Evolutionary conservation across 2,797 vertebrate genomes (phyloP).

Genomic region (Pterois miles): DNA sequence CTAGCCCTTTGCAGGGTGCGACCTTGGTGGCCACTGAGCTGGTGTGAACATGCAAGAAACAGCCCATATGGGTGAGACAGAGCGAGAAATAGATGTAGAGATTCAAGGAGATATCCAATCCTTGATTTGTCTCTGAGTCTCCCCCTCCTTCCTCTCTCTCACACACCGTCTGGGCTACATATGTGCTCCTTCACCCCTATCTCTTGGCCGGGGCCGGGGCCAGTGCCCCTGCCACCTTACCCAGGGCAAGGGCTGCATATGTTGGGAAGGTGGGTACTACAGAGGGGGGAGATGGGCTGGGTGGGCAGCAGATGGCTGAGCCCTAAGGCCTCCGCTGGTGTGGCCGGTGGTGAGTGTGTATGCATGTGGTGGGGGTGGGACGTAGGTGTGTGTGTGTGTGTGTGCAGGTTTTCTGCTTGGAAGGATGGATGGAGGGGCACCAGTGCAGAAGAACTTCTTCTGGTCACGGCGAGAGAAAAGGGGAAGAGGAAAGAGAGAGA

Average conservation of each 20-base stretch:
- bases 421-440: constrained; percentile 93
- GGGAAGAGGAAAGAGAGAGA: constrained; percentile 5
- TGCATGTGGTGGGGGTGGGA: constrained; percentile 39
- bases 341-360: constrained; percentile 84
- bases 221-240: constrained; percentile 81
- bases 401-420: constrained; percentile 86
- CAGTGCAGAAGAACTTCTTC: constrained; percentile 95
- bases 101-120: constrained; percentile 57
- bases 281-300: constrained; percentile 79
- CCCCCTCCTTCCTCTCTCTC: constrained; percentile 33
- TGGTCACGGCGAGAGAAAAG: constrained; percentile 74
- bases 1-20: constrained; percentile 64
- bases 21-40: constrained; percentile 72
- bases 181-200: constrained; percentile 75
- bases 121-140: constrained; percentile 53
- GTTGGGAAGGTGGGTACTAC: constrained; percentile 93
- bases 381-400: constrained; percentile 32
- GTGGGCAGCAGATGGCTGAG: constrained; percentile 96
- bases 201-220: constrained; percentile 72
- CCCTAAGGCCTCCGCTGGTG: constrained; percentile 94
- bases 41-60: constrained; percentile 59
- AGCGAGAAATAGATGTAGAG: constrained; percentile 44
- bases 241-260: constrained; percentile 93
- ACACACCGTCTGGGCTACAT: constrained; percentile 74
- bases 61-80: constrained; percentile 62